Evolutionary conservation across 2,113 vertebrate genomes (phyloP), one percentile per base, ranked within the genome.

Genomic region (Indicator indicator): DNA sequence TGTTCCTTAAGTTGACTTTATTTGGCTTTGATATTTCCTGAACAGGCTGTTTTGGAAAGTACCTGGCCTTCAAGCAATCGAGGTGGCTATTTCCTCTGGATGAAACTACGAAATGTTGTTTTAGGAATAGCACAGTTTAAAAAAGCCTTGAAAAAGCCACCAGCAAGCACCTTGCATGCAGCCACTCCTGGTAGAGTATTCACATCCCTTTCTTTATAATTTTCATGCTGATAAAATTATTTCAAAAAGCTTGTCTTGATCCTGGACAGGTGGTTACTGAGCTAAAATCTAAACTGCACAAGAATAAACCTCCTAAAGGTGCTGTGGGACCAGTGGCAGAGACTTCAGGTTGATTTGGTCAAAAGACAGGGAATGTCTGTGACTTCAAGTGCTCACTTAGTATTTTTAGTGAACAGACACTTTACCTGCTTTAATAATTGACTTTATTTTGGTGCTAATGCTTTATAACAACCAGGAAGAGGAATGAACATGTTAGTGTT

Each of bases 11-110:
- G 50, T 82, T 95, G n/a, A 67, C 44, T 94, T 87, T 68, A 1
- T 83, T 93, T 95, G 42, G 46, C 64, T 87, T 71, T 68, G 28
- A 5, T 93, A 12, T 96, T 97, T 81, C 77, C 94, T 79, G 50
- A 89, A 38, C 68, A 99, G 99, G 99, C 99, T 5, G 99, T 99
- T 95, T 96, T 99, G 94, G 99, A 99, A 97, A 99, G 99, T 91
- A 99, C 99, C 7, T 99, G 99, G 99, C 99, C 99, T 73, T 99
- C 99, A 58, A 98, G 98, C 95, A 99, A 99, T 93, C 98, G 98
- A 96, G 99, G 99, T 95, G 99, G 99, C 73, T 99, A 99, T 97
- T 99, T 99, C 96, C 98, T 99, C 32, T 99, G 99, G 99, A 99
- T 98, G 92, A 99, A 99, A 97, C 97, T 99, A 97, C 98, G 99